Percentiles rank a stretch among this genome's conserved stretches.
These are phyloP conservation scores for Micoletzkya japonica DNA, from an alignment of 2,888 invertebrate genomes.

Conservation along the genomic window DNA sequence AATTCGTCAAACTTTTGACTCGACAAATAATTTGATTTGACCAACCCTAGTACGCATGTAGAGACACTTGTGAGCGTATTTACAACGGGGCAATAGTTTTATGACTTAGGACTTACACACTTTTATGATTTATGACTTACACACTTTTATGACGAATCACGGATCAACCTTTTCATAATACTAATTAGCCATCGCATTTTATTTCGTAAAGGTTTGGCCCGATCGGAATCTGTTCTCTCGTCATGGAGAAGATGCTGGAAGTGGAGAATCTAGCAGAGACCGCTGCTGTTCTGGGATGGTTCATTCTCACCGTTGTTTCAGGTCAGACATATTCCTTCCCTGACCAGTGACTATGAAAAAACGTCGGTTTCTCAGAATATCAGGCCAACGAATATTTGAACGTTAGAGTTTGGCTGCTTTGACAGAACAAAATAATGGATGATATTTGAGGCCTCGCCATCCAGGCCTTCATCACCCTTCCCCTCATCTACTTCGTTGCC, in stretches of 20 bases:
- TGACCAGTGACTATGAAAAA: background rate
- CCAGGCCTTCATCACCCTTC: conserved; percentile 71
- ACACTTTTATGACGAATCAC: too few species aligned
- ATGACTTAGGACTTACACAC: too few species aligned
- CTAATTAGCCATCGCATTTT: too few species aligned
- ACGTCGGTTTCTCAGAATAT: background rate
- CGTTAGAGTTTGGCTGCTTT: too few species aligned
- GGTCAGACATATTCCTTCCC: conserved; percentile 48
- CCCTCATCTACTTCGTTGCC: conserved; percentile 70
- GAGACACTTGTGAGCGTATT: too few species aligned
- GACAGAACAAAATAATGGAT: background rate
- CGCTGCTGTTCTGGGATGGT: conserved; percentile 72
- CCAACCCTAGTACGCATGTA: too few species aligned
- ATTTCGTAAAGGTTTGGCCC: conserved; percentile 76
- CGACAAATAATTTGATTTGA: too few species aligned
- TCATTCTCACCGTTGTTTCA: conserved; percentile 70
- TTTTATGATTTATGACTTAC: too few species aligned
- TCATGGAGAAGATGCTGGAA: conserved; percentile 74
- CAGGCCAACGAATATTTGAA: too few species aligned
- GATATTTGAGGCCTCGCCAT: conserved; percentile 68
- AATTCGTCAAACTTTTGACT: too few species aligned
- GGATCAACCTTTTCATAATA: too few species aligned
- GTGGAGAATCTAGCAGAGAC: conserved; percentile 67
- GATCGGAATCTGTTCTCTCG: conserved; percentile 74
- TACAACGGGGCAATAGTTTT: too few species aligned